phyloP scores from a whole-genome alignment of 2,113 vertebrate species.

The Bujurquina vittata region DNA sequence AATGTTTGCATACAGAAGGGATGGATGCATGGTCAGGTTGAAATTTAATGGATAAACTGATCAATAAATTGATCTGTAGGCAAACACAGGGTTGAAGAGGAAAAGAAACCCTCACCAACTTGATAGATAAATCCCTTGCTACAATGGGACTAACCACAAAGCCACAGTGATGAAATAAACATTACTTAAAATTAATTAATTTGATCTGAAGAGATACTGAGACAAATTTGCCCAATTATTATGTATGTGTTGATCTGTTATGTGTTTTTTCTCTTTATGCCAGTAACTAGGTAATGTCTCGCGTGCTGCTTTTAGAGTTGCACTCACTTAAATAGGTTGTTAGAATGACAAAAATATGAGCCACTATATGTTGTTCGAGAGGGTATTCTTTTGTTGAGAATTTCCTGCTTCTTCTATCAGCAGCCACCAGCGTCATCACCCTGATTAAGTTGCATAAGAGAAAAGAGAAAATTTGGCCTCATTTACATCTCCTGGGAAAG shows the following conservation, averaged over 20 bases:
- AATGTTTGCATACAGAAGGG: slow-evolving; percentile 21
- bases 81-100: not conserved
- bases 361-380: slow-evolving; percentile 13
- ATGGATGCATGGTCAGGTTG: not conserved
- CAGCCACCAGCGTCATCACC: slow-evolving; percentile 62
- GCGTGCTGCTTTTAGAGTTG: not conserved
- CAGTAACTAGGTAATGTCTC: not conserved
- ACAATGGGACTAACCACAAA: not conserved
- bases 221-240: not conserved
- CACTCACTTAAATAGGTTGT: not conserved
- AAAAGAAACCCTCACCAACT: not conserved
- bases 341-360: not conserved
- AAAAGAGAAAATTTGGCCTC: slow-evolving; percentile 67
- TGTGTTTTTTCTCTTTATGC: not conserved
- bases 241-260: not conserved
- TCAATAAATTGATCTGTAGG: slow-evolving; percentile 10
- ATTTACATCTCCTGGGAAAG: slow-evolving; percentile 63
- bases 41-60: not conserved
- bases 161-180: not conserved
- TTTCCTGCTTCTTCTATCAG: slow-evolving; percentile 51
- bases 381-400: slow-evolving; percentile 34
- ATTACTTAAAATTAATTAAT: not conserved
- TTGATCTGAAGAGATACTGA: not conserved
- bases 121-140: not conserved
- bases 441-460: slow-evolving; percentile 74